Base-by-base conservation (phyloP, 2,888 invertebrate species). In the Norana najaformis region DNA sequence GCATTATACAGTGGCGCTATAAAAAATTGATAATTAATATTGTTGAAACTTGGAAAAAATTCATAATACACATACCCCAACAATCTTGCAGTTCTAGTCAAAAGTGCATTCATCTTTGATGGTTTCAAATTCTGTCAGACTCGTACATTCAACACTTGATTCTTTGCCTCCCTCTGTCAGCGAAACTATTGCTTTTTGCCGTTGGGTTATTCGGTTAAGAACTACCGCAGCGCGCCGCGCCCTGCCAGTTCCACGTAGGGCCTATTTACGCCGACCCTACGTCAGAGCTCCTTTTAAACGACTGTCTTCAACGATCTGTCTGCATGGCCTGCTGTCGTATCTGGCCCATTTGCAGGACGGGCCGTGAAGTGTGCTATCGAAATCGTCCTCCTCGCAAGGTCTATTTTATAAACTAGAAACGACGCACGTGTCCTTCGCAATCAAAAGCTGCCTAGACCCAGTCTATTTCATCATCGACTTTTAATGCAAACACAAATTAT, bases 81-180 rank as follows among this genome's bases (percentile, higher is more conserved):
- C n/a, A 69, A 69, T n/a, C 69, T 69, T 69, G 69, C 69, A 69
- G 69, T n/a, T 69, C 69, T 69, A 69, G 69, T 69, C n/a, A 69
- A 8, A 30, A 69, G n/a, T 69, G 69, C n/a, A 11, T n/a, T 69
- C 69, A 69, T 69, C 69, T 69, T 69, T 30, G 16, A n/a, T 69
- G 11, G 69, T n/a, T n/a, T 69, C 69, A 69, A 69, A 69, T n/a
- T 69, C 69, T 69, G n/a, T 11, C 69, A 1, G 69, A 69, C n/a
- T 69, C 69, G 8, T 30, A n/a, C n/a, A 69, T 30, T 69, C 69
- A 69, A n/a, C 30, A 8, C 16, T 30, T n/a, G 30, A n/a, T 69
- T 69, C 69, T 30, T 69, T n/a, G 69, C 69, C 16, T 69, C 69
- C n/a, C 8, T 69, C n/a, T 69, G 69, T 5, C 47, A 11, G 23